Percentiles rank a stretch among this genome's conserved stretches.
Evolutionary conservation across 2,888 invertebrate genomes (phyloP).

Genomic region (Blomia tropicalis): DNA sequence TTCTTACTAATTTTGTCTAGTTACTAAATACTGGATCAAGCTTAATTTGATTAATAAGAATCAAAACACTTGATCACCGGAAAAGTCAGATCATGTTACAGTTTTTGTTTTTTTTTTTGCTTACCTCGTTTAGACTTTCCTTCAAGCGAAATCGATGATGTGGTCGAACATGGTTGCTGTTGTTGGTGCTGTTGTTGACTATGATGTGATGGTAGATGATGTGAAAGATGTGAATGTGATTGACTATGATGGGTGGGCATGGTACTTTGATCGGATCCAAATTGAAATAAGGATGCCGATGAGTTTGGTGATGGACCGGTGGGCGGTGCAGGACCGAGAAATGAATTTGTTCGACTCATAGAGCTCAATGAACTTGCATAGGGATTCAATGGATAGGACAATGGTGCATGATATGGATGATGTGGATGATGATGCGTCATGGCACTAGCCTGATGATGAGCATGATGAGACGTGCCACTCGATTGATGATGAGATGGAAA

Average conservation of each 20-base stretch:
- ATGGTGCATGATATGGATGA: background rate
- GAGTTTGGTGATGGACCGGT: background rate
- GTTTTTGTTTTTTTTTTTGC: too few relatives aligned
- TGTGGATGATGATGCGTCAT: background rate
- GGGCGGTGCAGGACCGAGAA: background rate
- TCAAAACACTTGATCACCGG: too few relatives aligned
- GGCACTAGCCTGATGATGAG: background rate
- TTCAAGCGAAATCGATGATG: background rate
- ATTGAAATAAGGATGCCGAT: background rate
- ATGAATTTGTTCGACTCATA: background rate
- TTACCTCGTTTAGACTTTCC: background rate
- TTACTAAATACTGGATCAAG: too few relatives aligned
- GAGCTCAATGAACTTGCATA: background rate
- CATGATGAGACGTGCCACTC: background rate
- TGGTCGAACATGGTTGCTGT: conserved; percentile 2
- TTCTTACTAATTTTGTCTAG: too few relatives aligned
- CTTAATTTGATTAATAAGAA: too few relatives aligned
- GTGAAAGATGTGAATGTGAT: background rate
- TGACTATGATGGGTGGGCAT: background rate
- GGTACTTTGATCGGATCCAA: background rate
- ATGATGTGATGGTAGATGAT: conserved; percentile 5
- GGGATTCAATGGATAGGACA: background rate
- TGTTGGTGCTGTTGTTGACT: background rate
- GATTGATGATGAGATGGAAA: background rate
- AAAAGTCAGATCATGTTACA: too few relatives aligned